Percentiles rank a stretch among this genome's conserved stretches.
Evolutionary conservation across 2,888 invertebrate genomes (phyloP).

Genomic region (Erebia aethiops): DNA sequence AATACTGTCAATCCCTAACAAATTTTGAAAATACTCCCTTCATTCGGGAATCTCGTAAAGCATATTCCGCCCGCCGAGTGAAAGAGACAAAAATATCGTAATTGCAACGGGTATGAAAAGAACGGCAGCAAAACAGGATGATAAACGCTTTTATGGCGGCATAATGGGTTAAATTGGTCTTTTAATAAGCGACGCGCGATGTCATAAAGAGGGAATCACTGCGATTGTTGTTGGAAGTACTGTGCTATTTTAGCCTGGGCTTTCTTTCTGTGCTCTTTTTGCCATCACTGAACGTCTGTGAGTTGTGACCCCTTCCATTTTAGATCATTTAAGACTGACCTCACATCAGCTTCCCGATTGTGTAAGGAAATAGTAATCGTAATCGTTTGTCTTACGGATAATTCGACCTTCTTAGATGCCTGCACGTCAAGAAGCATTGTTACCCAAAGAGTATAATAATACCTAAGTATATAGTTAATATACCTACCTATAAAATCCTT

Average conservation of each 20-base stretch:
- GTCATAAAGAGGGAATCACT: constrained; percentile 26
- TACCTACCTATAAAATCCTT: too few relatives aligned
- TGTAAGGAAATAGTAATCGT: too few relatives aligned
- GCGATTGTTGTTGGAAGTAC: constrained; percentile 18
- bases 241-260: neutral
- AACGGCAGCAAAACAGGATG: constrained; percentile 73
- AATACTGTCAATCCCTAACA: constrained; percentile 54
- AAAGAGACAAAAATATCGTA: constrained; percentile 50
- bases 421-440: too few relatives aligned
- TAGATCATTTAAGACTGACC: too few relatives aligned
- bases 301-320: too few relatives aligned
- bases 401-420: too few relatives aligned
- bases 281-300: neutral
- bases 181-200: constrained; percentile 59
- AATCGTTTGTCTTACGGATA: too few relatives aligned
- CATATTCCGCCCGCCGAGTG: constrained; percentile 53
- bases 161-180: constrained; percentile 81
- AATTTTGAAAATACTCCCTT: constrained; percentile 71
- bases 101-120: constrained; percentile 45
- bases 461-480: too few relatives aligned
- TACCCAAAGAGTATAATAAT: too few relatives aligned
- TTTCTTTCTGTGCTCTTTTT: too few relatives aligned
- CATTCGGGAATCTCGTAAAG: constrained; percentile 74
- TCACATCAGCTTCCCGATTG: too few relatives aligned
- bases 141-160: constrained; percentile 78